Base-by-base conservation (phyloP, 2,797 vertebrate species). In the Alectoris magna region DNA sequence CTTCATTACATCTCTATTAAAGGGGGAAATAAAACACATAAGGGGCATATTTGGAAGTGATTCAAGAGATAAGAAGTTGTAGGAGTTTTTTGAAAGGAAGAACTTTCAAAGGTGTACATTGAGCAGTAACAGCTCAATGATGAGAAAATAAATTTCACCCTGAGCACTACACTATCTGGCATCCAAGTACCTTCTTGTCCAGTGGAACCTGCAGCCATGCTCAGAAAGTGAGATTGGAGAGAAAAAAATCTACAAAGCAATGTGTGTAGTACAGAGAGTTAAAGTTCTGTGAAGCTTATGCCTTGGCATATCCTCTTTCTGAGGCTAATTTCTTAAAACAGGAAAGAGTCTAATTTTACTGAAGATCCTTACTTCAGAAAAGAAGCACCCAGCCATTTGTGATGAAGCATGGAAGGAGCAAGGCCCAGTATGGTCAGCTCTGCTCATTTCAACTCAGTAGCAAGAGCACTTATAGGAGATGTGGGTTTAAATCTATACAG, bases 401-500 rank as follows among this genome's bases (percentile, higher is more conserved):
- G 38, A 1, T 13, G 67, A 46, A 59, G 4, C 18, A 75, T 8
- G 5, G 51, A 9, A 76, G 27, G n/a, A 68, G 5, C 23, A 82
- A 78, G 62, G 31, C 12, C 29, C 49, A 19, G 9, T 26, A 24
- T 38, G 41, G 6, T 44, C 36, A 74, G 38, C 2, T 63, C 29
- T 4, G 22, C 38, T 14, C 6, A 3, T 21, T 34, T 22, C 11
- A 72, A 81, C 11, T 58, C 44, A 21, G 31, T 36, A 68, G 41
- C 29, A 15, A 43, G 26, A 71, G 4, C 17, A 36, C 6, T 60
- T 68, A 56, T 0, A 0, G 46, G 26, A 77, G 3, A 18, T 6
- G 3, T 7, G 9, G 3, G 3, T 73, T 73, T 41, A 76, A 88
- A 59, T 17, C 18, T 60, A 23, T 58, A 3, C 7, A 66, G 27